Evolutionary conservation across 64 coral and sea anemone genomes (phyloP), one percentile per base, ranked within the genome.

Genomic region (Dendronephthya gigantea): DNA sequence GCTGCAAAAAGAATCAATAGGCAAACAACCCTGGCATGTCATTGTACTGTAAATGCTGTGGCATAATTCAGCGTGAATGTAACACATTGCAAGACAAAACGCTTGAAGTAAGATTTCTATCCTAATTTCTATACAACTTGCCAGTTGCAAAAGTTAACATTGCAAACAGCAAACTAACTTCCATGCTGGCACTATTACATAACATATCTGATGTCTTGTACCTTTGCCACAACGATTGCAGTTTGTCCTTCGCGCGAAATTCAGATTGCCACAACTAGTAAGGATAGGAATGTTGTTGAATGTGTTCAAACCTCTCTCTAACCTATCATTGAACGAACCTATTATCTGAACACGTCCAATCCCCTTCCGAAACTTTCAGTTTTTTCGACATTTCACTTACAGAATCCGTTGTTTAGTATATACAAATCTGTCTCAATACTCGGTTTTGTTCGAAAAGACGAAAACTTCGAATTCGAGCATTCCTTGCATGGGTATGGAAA

Each of bases 211-310:
- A n/a, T 62, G 25, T n/a, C 55, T 62, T 62, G 19, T 39, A 90
- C 89, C 94, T 88, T 84, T 90, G 6, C 95, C 95, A 35, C 95
- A 98, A 10, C 92, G 87, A 36, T 98, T 98, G n/a, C 95, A 98
- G 4, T 84, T 90, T 0, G 92, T 93, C 55, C 95, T 86, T 50
- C 95, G 89, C 9, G 95, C 95, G 83, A 98, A 98, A 86, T 98
- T 98, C 12, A 98, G 87, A 83, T 98, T 98, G 35, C 87, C 95
- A 76, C 95, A 98, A 56, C 95, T 98, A 39, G 37, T 90, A 91
- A 32, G 50, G 25, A 65, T 75, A 40, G 36, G 40, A 90, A 40
- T 13, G 75, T 34, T 23, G 19, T 62, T 62, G 55, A 62, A 62
- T 62, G 25, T 62, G 17, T 2, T 62, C 25, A 2, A 22, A 13